Evolutionary conservation across 1,140 invertebrate genomes (phyloP), one percentile per base, ranked within the genome.

Genomic region (Hylyphantes graminicola): DNA sequence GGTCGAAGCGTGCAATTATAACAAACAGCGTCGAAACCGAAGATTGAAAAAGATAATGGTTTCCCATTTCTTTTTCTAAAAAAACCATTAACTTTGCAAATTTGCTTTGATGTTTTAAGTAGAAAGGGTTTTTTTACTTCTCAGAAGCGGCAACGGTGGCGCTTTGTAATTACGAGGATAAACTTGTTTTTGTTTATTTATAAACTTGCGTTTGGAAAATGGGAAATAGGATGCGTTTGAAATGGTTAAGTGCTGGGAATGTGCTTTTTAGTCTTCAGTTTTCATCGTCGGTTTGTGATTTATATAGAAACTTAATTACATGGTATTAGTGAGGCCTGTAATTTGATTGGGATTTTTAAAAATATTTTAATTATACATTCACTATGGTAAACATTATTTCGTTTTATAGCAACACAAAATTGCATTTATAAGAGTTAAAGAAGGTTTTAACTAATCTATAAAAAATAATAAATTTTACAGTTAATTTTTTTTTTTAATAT

Each of bases 21-120:
- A 15, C 11, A 15, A 35, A n/a, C 15, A 17, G 50, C 50, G 51
- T n/a, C 50, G 12, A 59, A 54, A 70, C 50, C 50, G 15, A 53
- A 74, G 72, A 74, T 74, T 57, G 48, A 74, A 73, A 74, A 74
- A 70, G 68, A 70, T 70, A 70, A 70, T 19, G 68, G 68, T 53
- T 53, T 70, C 50, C 35, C 68, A 70, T 70, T 70, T 70, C 54
- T 70, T 35, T 35, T 35, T 35, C 35, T 35, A 35, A 35, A 70
- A 70, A 68, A 70, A 53, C 68, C 68, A 70, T 70, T 70, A 70
- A 70, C 68, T 70, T 70, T 70, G 35, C 68, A 70, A 53, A 70
- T 70, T 51, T 70, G 12, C 68, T 70, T 70, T 70, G 48, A 51
- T 70, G 68, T 70, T 70, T 54, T 70, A 53, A 13, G 65, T 70